Evolutionary conservation across 2,888 invertebrate genomes (phyloP).

Genomic region (Tenthredo notha): DNA sequence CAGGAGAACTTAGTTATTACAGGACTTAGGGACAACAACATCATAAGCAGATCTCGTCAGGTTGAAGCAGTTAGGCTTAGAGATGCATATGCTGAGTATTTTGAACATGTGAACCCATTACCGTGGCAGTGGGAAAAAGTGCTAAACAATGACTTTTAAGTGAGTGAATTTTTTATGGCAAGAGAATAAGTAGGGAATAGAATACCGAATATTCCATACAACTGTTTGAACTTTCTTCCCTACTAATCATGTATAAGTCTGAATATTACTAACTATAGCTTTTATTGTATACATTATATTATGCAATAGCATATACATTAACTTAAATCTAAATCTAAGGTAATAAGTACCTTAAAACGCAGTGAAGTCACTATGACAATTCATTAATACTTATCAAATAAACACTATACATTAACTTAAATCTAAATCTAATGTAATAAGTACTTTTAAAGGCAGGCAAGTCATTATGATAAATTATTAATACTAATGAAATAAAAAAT

Average conservation of each 20-base stretch:
- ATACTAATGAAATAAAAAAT: neutral
- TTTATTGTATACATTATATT: neutral
- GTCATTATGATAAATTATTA: neutral
- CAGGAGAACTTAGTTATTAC: slow-evolving; percentile 10
- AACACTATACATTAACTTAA: neutral
- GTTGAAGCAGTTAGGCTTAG: slow-evolving; percentile 12
- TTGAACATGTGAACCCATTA: neutral
- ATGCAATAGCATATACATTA: neutral
- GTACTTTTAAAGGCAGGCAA: neutral
- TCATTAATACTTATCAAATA: too few species aligned
- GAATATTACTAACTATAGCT: neutral
- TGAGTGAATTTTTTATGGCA: neutral
- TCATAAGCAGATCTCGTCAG: neutral
- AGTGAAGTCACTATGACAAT: too few species aligned
- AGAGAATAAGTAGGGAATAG: neutral
- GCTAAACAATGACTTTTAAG: neutral
- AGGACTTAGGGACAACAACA: neutral
- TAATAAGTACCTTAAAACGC: too few species aligned
- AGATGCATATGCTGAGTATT: neutral
- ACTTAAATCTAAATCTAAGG: too few species aligned
- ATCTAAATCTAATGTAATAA: slow-evolving; percentile 9
- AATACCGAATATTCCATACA: neutral
- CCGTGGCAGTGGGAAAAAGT: slow-evolving; percentile 27
- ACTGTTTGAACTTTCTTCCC: neutral
- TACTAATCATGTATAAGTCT: neutral